Evolutionary conservation across 2,888 invertebrate species (phyloP).

Genomic region (Napeogenes inachia): DNA sequence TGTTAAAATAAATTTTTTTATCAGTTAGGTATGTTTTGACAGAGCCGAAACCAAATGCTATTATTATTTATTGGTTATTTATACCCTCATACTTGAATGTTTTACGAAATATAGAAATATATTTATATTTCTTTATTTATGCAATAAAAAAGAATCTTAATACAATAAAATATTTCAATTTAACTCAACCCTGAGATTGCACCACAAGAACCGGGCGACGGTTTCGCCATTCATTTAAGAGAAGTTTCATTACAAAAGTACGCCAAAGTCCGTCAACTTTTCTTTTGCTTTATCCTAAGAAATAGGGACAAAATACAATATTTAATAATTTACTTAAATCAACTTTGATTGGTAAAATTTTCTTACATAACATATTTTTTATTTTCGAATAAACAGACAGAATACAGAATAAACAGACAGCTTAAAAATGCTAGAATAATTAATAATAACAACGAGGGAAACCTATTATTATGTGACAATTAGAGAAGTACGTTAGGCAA

Average conservation of each 20-base stretch:
- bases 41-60: too few relatives aligned
- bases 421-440: conserved; percentile 18
- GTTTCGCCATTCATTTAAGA: conserved; percentile 9
- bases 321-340: not conserved
- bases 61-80: too few relatives aligned
- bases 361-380: too few relatives aligned
- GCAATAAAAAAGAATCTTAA: too few relatives aligned
- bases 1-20: too few relatives aligned
- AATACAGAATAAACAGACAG: too few relatives aligned
- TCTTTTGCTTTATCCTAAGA: conserved; percentile 13
- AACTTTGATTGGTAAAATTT: too few relatives aligned
- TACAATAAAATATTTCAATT: conserved; percentile 25
- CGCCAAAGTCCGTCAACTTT: conserved; percentile 18
- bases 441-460: conserved; percentile 24
- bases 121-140: too few relatives aligned
- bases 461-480: conserved; percentile 26
- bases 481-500: conserved; percentile 19
- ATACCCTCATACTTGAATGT: too few relatives aligned
- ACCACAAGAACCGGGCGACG: conserved; percentile 9
- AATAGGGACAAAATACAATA: conserved; percentile 9
- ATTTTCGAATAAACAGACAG: too few relatives aligned
- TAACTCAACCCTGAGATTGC: conserved; percentile 9
- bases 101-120: too few relatives aligned
- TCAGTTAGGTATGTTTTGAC: too few relatives aligned
- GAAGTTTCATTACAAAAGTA: conserved; percentile 22